Evolutionary conservation across 2,797 vertebrate species (phyloP).

Genomic region (Urocyon cinereoargenteus): DNA sequence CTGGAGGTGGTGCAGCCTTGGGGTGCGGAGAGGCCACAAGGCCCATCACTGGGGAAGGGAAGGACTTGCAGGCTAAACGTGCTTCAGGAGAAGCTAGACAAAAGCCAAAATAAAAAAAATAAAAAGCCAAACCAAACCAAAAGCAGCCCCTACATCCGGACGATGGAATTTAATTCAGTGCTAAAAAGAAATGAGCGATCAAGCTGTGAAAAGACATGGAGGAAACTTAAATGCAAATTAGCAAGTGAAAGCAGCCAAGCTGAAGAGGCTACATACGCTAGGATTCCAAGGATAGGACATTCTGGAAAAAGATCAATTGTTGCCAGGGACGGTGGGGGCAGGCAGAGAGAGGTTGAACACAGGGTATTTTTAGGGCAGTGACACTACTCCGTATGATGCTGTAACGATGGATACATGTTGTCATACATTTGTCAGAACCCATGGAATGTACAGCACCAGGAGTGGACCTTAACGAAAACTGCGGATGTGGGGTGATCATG

Average conservation of each 20-base stretch:
- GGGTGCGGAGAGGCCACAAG: not conserved
- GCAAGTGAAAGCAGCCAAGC: not conserved
- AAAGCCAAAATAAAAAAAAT: not conserved
- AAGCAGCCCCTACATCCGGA: not conserved
- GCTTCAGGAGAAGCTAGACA: not conserved
- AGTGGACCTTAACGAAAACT: not conserved
- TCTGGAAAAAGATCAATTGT: not conserved
- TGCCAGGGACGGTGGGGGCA: not conserved
- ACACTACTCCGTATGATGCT: too few relatives aligned
- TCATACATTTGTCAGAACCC: not conserved
- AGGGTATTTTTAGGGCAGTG: not conserved
- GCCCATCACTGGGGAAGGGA: not conserved
- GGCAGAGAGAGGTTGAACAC: not conserved
- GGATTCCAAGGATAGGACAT: not conserved
- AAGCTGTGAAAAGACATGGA: not conserved
- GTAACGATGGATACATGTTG: accelerated
- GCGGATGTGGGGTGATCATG: not conserved
- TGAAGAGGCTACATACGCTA: not conserved
- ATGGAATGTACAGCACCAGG: not conserved
- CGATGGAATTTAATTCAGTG: not conserved
- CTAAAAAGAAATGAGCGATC: not conserved
- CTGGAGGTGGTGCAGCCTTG: not conserved
- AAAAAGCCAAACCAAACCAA: not conserved
- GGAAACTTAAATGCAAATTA: not conserved
- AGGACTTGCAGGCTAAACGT: not conserved